Evolutionary conservation across 2,113 vertebrate genomes (phyloP).

Genomic region (Phrynosoma platyrhinos): DNA sequence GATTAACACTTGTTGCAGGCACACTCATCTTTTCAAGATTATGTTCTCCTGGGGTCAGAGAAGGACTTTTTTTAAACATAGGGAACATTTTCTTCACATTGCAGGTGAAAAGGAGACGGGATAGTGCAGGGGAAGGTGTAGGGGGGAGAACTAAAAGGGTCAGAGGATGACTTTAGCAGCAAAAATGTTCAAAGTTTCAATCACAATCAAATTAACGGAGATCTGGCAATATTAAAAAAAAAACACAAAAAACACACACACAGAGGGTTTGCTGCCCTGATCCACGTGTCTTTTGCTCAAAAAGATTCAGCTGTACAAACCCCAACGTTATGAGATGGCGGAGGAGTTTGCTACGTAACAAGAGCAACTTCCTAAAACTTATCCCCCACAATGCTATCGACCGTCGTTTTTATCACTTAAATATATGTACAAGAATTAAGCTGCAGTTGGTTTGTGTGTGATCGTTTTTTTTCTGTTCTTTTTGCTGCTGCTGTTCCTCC

Average conservation of each 20-base stretch:
- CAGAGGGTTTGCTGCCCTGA: conserved; percentile 74
- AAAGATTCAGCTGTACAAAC: conserved; percentile 71
- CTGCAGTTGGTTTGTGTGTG: conserved; percentile 33
- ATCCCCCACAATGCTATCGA: conserved; percentile 72
- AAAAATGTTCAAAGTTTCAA: conserved; percentile 82
- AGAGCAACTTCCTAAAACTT: conserved; percentile 64
- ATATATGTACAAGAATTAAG: conserved; percentile 84
- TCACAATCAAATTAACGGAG: conserved; percentile 82
- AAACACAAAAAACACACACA: background rate
- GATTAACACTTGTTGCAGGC: conserved; percentile 81
- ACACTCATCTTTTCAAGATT: conserved; percentile 80
- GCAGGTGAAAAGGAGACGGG: conserved; percentile 69
- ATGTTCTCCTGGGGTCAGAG: conserved; percentile 72
- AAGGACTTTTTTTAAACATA: conserved; percentile 48
- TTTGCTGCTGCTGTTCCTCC: conserved; percentile 24
- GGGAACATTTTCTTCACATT: conserved; percentile 66
- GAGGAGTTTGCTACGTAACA: conserved; percentile 70
- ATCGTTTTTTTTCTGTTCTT: background rate
- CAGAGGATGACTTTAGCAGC: conserved; percentile 78
- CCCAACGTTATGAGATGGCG: conserved; percentile 59
- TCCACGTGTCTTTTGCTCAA: conserved; percentile 65
- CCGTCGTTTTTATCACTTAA: conserved; percentile 76
- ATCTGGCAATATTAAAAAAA: conserved; percentile 66
- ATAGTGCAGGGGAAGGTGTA: conserved; percentile 74
- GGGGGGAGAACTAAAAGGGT: conserved; percentile 36